A percentile compares a stretch with the other conserved stretches of the same genome.
These are phyloP conservation scores for Episyrphus balteatus DNA, from an alignment of 1,140 invertebrate genomes.

Conservation along the genomic window DNA sequence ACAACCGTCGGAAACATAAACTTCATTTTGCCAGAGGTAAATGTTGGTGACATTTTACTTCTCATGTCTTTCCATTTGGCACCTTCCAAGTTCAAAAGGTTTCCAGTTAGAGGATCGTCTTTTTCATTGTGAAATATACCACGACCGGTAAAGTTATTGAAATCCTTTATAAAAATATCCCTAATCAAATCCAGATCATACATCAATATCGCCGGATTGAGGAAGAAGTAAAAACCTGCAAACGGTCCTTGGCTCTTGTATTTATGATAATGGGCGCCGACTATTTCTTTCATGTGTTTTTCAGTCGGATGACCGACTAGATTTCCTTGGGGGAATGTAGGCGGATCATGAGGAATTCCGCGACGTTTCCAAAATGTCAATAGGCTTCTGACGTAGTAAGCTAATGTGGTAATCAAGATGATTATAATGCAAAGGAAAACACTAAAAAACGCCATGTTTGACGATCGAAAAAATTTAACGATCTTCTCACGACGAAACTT, in stretches of 20 bases:
- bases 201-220: slow-evolving; percentile 19
- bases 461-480: no score
- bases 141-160: slow-evolving; percentile 42
- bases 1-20: slow-evolving; percentile 43
- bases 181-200: slow-evolving; percentile 36
- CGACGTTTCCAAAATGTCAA: slow-evolving; percentile 39
- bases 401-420: no score
- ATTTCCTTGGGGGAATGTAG: slow-evolving; percentile 15
- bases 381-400: no score
- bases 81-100: slow-evolving; percentile 42
- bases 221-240: slow-evolving; percentile 19
- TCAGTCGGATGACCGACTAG: slow-evolving; percentile 17
- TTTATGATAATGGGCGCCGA: slow-evolving; percentile 14
- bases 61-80: slow-evolving; percentile 48
- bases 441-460: no score
- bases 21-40: slow-evolving; percentile 51
- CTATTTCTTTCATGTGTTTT: slow-evolving; percentile 22
- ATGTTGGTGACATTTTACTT: slow-evolving; percentile 45
- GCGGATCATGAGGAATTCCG: slow-evolving; percentile 26
- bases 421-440: no score
- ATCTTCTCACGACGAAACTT: no score
- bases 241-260: slow-evolving; percentile 15
- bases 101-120: slow-evolving; percentile 40
- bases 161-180: slow-evolving; percentile 44
- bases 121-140: slow-evolving; percentile 38